A percentile compares a stretch with the other conserved stretches of the same genome.
Conservation (phyloP, 1,140 invertebrate species). For the Nixonia krombeini region DNA sequence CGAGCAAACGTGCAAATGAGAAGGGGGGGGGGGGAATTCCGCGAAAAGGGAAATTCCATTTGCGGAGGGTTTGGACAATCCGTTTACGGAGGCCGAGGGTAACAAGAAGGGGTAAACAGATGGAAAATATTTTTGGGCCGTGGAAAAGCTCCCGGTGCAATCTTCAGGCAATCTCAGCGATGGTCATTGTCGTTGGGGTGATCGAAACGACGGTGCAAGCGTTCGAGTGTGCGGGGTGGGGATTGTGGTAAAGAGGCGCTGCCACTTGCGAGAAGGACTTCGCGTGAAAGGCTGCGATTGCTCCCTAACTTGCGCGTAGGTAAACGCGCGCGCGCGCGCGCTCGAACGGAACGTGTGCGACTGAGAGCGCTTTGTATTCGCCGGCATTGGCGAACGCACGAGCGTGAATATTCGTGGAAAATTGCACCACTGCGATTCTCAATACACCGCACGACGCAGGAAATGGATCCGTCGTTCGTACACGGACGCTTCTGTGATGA, state of each 20-base stretch:
- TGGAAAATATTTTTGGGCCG: too few relatives aligned
- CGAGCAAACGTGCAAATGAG: too few relatives aligned
- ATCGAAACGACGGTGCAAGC: too few relatives aligned
- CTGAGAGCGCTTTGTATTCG: conserved; percentile 39
- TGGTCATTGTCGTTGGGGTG: too few relatives aligned
- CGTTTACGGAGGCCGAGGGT: too few relatives aligned
- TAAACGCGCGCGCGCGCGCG: not conserved
- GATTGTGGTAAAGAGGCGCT: conserved; percentile 23
- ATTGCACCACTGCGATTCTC: conserved; percentile 43
- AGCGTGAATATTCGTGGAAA: conserved; percentile 48
- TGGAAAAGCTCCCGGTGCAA: too few relatives aligned
- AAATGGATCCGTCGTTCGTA: conserved; percentile 42
- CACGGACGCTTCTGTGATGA: conserved; percentile 40
- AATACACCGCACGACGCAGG: conserved; percentile 41
- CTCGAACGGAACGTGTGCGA: conserved; percentile 6
- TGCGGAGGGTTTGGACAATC: too few relatives aligned
- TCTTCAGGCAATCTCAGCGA: too few relatives aligned
- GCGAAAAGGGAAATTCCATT: too few relatives aligned
- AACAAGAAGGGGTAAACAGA: too few relatives aligned
- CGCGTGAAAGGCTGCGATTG: conserved; percentile 38
- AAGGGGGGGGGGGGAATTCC: too few relatives aligned
- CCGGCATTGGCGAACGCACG: conserved; percentile 41
- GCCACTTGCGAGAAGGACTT: conserved; percentile 43
- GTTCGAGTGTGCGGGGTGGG: too few relatives aligned
- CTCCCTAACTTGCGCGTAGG: conserved; percentile 24